Evolutionary conservation across 2,113 vertebrate species (phyloP).

Genomic region (Dascyllus trimaculatus): DNA sequence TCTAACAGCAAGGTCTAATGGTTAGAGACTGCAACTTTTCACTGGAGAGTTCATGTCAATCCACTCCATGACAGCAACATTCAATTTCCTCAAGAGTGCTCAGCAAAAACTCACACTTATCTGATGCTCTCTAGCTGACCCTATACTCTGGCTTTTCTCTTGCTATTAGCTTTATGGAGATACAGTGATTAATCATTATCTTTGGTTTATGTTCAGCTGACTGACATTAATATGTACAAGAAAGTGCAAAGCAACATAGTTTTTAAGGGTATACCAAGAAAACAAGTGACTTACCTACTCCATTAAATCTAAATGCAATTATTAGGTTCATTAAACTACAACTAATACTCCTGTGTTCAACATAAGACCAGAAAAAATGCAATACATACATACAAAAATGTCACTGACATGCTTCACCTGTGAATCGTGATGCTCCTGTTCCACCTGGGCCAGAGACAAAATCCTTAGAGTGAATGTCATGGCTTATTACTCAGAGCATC

Average conservation of each 20-base stretch:
- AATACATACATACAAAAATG: background rate
- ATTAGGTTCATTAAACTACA: background rate
- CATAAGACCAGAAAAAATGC: background rate
- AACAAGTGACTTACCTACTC: background rate
- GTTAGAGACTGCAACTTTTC: background rate
- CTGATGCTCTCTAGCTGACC: conserved; percentile 16
- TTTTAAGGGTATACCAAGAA: conserved; percentile 1
- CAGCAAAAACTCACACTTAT: background rate
- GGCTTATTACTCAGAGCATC: conserved; percentile 23
- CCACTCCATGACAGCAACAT: background rate
- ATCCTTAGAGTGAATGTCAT: background rate
- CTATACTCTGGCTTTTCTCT: background rate
- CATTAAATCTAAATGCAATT: background rate
- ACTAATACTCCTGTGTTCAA: background rate
- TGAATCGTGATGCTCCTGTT: background rate
- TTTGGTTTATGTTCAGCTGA: conserved; percentile 1
- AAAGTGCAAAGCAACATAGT: conserved; percentile 3
- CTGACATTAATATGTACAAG: background rate
- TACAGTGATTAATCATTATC: conserved; percentile 1
- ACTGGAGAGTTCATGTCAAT: background rate
- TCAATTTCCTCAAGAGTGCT: background rate
- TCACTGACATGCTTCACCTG: background rate
- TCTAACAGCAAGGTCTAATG: background rate
- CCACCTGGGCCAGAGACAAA: background rate
- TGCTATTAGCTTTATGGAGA: background rate